These are phyloP conservation scores for Tetraneura akinire DNA, from an alignment of 1,140 invertebrate species.

Conservation along the genomic window DNA sequence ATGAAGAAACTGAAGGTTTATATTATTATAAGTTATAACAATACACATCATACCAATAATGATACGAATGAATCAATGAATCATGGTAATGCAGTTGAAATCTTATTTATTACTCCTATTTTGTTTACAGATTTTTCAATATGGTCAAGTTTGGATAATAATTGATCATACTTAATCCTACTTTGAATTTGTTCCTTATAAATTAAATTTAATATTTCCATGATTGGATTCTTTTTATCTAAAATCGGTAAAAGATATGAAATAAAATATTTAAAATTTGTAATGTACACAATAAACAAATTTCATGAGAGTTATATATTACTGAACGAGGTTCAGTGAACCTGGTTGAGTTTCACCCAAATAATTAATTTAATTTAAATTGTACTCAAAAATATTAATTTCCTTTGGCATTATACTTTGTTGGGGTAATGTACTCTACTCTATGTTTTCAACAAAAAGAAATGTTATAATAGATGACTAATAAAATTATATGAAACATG, in stretches of 20 bases:
- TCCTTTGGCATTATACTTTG: neutral
- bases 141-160: neutral
- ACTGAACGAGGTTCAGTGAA: too few relatives aligned
- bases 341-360: neutral
- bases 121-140: neutral
- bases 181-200: constrained; percentile 12
- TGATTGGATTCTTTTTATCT: neutral
- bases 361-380: too few relatives aligned
- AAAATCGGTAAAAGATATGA: neutral
- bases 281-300: neutral
- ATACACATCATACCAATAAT: neutral
- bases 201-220: constrained; percentile 18
- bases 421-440: neutral
- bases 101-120: neutral
- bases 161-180: neutral
- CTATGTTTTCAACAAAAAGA: neutral
- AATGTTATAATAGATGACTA: too few relatives aligned
- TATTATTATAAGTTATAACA: neutral
- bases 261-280: neutral
- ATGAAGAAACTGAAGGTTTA: neutral
- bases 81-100: neutral
- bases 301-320: neutral
- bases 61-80: neutral
- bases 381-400: neutral
- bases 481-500: neutral